These are phyloP conservation scores for Girardinichthys multiradiatus DNA, from an alignment of 2,113 vertebrate species.

Conservation along the genomic window DNA sequence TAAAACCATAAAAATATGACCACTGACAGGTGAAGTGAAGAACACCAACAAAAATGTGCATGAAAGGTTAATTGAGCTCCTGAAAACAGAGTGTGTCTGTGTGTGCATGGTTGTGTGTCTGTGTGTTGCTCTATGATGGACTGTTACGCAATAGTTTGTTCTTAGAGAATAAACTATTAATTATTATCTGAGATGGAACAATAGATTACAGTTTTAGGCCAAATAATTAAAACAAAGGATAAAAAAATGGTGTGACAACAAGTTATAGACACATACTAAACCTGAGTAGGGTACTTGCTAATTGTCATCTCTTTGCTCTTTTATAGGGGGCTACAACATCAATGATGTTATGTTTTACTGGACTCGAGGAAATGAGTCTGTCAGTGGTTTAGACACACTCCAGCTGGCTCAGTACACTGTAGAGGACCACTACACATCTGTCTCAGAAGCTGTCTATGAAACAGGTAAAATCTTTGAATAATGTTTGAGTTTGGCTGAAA, in stretches of 20 bases:
- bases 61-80: background rate
- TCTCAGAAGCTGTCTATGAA: constrained; percentile 90
- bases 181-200: background rate
- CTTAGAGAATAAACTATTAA: too few species aligned
- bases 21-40: too few species aligned
- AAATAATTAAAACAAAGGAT: background rate
- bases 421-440: constrained; percentile 90
- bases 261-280: background rate
- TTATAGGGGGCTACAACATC: constrained; percentile 89
- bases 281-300: background rate
- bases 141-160: too few species aligned
- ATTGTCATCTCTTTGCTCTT: constrained; percentile 3
- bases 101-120: too few species aligned
- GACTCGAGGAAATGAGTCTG: constrained; percentile 91
- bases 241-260: background rate
- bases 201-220: background rate
- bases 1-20: too few species aligned
- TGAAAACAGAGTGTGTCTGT: too few species aligned
- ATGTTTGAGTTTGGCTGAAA: background rate
- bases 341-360: constrained; percentile 92
- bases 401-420: constrained; percentile 89
- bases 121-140: background rate
- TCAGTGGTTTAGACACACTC: constrained; percentile 86
- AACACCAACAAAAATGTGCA: too few species aligned
- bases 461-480: constrained; percentile 78